phyloP scores from a whole-genome alignment of 2,113 vertebrate genomes.

The Rhipidura dahli region DNA sequence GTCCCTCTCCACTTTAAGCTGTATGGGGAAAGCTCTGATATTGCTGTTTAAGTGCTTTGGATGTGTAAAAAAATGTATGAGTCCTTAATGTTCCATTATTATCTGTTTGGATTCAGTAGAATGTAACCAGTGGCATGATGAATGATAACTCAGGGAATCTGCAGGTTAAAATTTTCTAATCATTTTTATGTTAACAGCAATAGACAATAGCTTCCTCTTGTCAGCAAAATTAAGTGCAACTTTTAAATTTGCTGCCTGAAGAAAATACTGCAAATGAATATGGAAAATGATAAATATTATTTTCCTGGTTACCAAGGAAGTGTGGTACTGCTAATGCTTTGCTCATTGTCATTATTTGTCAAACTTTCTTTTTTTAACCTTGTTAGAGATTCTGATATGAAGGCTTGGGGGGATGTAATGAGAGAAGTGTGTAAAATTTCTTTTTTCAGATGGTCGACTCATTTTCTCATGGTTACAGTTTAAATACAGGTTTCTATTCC shows the following conservation, averaged over 20 bases:
- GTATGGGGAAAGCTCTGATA: accelerated
- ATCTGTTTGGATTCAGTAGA: neutral
- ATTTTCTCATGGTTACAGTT: neutral
- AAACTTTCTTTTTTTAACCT: neutral
- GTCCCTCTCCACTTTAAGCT: neutral
- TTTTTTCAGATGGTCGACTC: neutral
- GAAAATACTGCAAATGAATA: neutral
- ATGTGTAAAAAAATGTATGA: neutral
- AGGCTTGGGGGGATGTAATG: neutral
- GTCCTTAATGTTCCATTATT: neutral
- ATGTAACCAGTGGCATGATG: neutral
- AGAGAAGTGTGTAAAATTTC: neutral
- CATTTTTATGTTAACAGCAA: neutral
- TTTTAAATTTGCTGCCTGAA: neutral
- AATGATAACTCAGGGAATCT: neutral
- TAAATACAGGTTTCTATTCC: neutral
- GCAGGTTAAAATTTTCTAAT: neutral
- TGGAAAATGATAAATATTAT: neutral
- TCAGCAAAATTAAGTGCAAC: neutral
- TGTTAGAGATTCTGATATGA: neutral
- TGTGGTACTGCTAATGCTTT: neutral
- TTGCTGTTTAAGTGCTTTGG: accelerated
- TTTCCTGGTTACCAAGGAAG: neutral
- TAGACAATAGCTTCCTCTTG: neutral
- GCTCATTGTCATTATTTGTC: neutral